These are phyloP conservation scores for Drosophila tani DNA, from an alignment of 1,140 invertebrate species.

Conservation along the genomic window DNA sequence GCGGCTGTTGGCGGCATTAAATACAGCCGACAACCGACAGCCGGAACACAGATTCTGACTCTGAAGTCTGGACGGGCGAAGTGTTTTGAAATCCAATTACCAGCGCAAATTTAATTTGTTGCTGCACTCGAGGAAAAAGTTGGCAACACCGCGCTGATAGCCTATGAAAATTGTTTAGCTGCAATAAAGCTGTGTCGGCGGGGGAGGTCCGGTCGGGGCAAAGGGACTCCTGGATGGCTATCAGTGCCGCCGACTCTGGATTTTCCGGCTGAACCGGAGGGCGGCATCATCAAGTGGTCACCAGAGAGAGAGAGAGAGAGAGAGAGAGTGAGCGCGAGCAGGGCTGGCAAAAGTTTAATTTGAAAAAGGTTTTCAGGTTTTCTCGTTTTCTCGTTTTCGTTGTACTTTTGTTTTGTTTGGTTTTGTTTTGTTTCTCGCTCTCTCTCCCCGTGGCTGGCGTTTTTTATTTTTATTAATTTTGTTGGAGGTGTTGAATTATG, in stretches of 20 bases:
- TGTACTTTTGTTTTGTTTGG: conserved; percentile 47
- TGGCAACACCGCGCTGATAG: conserved; percentile 74
- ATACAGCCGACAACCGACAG: conserved; percentile 58
- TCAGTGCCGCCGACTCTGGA: conserved; percentile 44
- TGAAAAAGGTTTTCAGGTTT: conserved; percentile 74
- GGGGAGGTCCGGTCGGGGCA: not conserved
- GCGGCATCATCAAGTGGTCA: conserved; percentile 80
- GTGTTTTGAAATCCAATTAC: conserved; percentile 84
- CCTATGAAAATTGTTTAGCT: conserved; percentile 82
- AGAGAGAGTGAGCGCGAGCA: conserved; percentile 8
- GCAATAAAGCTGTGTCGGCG: conserved; percentile 64
- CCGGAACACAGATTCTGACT: conserved; percentile 33
- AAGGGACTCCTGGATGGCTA: conserved; percentile 24
- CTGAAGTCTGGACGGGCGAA: conserved; percentile 60
- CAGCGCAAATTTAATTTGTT: conserved; percentile 83
- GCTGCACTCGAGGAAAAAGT: conserved; percentile 82
- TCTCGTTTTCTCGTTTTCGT: conserved; percentile 41
- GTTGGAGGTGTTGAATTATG: conserved; percentile 77
- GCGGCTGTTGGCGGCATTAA: conserved; percentile 77
- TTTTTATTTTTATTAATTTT: conserved; percentile 61
- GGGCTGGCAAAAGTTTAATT: conserved; percentile 73
- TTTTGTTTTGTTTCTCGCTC: conserved; percentile 25
- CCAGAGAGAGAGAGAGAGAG: conserved; percentile 38
- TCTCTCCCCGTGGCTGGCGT: conserved; percentile 1
- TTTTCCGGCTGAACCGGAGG: conserved; percentile 44